Conservation (phyloP, 2,888 invertebrate genomes). For the Glaucopsyche alexis region DNA sequence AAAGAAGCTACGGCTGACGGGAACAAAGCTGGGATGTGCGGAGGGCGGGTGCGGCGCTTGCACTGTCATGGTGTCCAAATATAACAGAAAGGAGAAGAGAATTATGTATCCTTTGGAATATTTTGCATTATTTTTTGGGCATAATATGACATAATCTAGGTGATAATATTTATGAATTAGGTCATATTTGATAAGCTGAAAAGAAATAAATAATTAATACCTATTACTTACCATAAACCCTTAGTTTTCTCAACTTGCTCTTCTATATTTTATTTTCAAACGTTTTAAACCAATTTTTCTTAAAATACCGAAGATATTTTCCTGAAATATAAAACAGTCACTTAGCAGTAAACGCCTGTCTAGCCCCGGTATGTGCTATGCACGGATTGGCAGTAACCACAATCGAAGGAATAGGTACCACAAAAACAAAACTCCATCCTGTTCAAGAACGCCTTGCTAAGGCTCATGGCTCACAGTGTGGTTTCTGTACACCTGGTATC, state of each 20-base stretch:
- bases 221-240: no score
- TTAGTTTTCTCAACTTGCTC: no score
- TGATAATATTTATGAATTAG: no score
- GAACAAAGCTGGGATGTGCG: conserved; percentile 95
- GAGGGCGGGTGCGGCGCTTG: conserved; percentile 99
- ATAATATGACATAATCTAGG: not conserved
- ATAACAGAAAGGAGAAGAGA: conserved; percentile 80
- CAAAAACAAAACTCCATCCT: conserved; percentile 86
- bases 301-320: conserved; percentile 15
- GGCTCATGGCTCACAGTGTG: conserved; percentile 93
- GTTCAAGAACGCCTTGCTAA: conserved; percentile 90
- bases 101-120: conserved; percentile 67
- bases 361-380: conserved; percentile 88
- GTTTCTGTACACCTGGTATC: conserved; percentile 93
- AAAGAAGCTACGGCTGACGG: conserved; percentile 88
- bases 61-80: conserved; percentile 94
- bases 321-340: conserved; percentile 73
- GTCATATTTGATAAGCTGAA: no score
- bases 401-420: conserved; percentile 91
- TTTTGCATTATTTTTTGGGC: no score
- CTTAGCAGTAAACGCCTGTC: conserved; percentile 88
- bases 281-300: not conserved
- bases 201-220: no score
- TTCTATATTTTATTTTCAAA: no score
- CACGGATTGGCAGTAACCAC: conserved; percentile 92